Evolutionary conservation across 1,140 invertebrate species (phyloP).

Genomic region (Zaprionus capensis): DNA sequence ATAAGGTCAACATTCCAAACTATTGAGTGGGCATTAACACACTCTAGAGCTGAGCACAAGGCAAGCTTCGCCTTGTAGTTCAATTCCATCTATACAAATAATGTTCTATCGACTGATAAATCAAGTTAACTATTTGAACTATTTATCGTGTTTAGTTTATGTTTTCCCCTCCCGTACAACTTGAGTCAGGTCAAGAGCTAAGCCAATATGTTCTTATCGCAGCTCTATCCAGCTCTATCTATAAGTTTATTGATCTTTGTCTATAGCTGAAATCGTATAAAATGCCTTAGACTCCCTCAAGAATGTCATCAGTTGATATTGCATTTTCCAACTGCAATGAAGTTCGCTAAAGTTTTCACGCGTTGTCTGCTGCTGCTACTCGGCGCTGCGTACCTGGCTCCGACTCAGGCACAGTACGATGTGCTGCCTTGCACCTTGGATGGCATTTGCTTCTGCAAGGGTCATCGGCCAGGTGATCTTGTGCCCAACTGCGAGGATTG

Average conservation of each 20-base stretch:
- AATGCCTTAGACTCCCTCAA: slow-evolving; percentile 11
- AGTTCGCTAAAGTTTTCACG: slow-evolving; percentile 24
- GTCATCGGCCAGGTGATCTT: slow-evolving; percentile 24
- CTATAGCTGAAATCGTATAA: slow-evolving; percentile 46
- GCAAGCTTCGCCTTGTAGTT: not conserved
- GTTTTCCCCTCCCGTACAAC: not conserved
- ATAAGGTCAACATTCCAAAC: slow-evolving; percentile 1
- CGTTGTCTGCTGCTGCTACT: slow-evolving; percentile 22
- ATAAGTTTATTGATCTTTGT: slow-evolving; percentile 1
- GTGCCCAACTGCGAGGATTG: slow-evolving; percentile 59
- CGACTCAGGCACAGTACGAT: not conserved
- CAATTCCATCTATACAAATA: not conserved
- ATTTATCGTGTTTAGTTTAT: slow-evolving; percentile 16
- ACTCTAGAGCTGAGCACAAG: not conserved
- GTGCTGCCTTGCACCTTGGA: slow-evolving; percentile 3
- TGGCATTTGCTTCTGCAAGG: slow-evolving; percentile 39
- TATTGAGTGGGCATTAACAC: not conserved
- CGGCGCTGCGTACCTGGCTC: not conserved
- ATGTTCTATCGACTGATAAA: not conserved
- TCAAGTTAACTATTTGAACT: slow-evolving; percentile 20
- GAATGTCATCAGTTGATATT: slow-evolving; percentile 24
- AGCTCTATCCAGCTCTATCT: not conserved
- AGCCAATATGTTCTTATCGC: slow-evolving; percentile 30
- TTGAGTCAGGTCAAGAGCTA: slow-evolving; percentile 39
- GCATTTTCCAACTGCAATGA: slow-evolving; percentile 16